phyloP scores from a whole-genome alignment of 1,140 invertebrate genomes.

The Lasioglossum baleicum region DNA sequence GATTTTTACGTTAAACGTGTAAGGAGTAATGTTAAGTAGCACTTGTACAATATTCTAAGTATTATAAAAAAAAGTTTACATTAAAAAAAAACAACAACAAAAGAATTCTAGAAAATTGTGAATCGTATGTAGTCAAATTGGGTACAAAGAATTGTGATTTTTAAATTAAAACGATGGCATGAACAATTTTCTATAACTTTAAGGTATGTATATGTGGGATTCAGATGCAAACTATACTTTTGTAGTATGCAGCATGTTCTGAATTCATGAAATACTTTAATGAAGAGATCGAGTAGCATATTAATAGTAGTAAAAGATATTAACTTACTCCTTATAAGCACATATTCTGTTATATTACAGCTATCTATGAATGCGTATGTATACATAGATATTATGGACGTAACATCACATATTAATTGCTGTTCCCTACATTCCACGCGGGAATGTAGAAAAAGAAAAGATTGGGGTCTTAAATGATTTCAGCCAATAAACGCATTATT shows the following conservation, averaged over 20 bases:
- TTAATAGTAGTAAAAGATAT: constrained; percentile 46
- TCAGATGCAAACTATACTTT: constrained; percentile 52
- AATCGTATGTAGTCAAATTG: constrained; percentile 41
- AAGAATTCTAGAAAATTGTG: constrained; percentile 20
- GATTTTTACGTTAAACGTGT: constrained; percentile 41
- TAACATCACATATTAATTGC: constrained; percentile 28
- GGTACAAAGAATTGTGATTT: constrained; percentile 57
- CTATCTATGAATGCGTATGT: constrained; percentile 40
- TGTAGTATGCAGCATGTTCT: constrained; percentile 44
- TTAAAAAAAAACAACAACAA: background rate
- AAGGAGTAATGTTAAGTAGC: constrained; percentile 36
- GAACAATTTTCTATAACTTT: constrained; percentile 56
- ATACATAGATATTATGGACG: constrained; percentile 40
- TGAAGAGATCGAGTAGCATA: constrained; percentile 36
- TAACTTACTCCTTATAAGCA: constrained; percentile 44
- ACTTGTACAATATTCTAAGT: constrained; percentile 44
- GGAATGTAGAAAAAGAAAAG: constrained; percentile 18
- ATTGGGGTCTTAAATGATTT: constrained; percentile 39
- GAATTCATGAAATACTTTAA: constrained; percentile 20
- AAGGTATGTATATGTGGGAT: constrained; percentile 46
- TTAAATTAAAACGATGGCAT: constrained; percentile 41
- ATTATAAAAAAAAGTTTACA: constrained; percentile 21
- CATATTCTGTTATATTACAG: constrained; percentile 36
- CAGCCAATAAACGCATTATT: constrained; percentile 28
- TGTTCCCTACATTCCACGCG: constrained; percentile 30